These are phyloP conservation scores for Mythimna loreyi DNA, from an alignment of 2,888 invertebrate genomes.

Conservation along the genomic window DNA sequence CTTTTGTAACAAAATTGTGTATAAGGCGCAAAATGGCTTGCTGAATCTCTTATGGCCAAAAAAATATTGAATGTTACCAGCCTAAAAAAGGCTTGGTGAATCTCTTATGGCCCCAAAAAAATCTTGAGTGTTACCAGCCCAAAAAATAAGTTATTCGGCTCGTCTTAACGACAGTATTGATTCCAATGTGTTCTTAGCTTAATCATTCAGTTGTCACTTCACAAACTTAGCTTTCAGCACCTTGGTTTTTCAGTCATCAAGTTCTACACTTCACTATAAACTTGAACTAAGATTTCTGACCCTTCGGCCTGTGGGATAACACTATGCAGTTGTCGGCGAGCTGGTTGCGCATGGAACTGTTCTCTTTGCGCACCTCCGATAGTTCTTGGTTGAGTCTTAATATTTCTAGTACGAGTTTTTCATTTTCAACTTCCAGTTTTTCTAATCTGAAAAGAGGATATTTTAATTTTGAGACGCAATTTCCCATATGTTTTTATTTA, in stretches of 20 bases:
- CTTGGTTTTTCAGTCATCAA: constrained; percentile 67
- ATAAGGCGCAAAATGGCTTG: constrained; percentile 1
- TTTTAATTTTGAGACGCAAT: not conserved
- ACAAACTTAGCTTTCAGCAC: constrained; percentile 71
- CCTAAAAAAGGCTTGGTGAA: constrained; percentile 31
- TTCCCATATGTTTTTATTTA: not conserved
- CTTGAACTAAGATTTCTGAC: constrained; percentile 82
- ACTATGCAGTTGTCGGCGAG: constrained; percentile 92
- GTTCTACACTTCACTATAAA: constrained; percentile 60
- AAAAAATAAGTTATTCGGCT: constrained; percentile 36
- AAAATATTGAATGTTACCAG: constrained; percentile 21
- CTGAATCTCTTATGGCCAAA: constrained; percentile 15
- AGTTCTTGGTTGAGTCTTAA: constrained; percentile 93
- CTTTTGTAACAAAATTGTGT: not conserved
- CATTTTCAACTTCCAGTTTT: constrained; percentile 92
- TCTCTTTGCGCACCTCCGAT: constrained; percentile 94
- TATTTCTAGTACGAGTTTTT: constrained; percentile 93
- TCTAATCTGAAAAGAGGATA: constrained; percentile 79
- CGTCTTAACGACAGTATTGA: constrained; percentile 52
- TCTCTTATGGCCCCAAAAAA: constrained; percentile 4
- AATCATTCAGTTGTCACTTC: constrained; percentile 59
- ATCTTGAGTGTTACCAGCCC: constrained; percentile 22
- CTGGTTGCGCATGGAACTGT: constrained; percentile 92
- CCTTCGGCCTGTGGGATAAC: constrained; percentile 77
- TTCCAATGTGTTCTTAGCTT: constrained; percentile 49